These are phyloP conservation scores for Colletes collaris DNA, from an alignment of 2,888 invertebrate species.

Conservation along the genomic window DNA sequence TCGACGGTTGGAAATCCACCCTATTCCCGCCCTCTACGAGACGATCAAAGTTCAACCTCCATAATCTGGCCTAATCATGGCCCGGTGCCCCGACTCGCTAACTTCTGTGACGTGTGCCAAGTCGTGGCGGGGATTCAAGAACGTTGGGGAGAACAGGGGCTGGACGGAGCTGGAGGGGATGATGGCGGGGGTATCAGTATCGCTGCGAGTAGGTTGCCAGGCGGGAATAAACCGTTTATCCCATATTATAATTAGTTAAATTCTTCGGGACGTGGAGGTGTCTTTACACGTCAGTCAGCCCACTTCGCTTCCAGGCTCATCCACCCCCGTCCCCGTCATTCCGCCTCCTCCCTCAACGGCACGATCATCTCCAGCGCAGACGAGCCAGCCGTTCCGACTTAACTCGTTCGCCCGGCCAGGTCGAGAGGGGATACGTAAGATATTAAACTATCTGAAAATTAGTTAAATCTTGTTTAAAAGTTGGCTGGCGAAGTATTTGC, in stretches of 20 bases:
- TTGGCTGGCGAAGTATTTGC: constrained; percentile 72
- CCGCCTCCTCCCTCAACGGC: constrained; percentile 58
- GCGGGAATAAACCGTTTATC: constrained; percentile 82
- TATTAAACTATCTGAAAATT: constrained; percentile 82
- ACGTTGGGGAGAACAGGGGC: constrained; percentile 55
- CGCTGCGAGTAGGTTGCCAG: constrained; percentile 78
- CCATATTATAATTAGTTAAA: constrained; percentile 83
- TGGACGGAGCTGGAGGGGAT: constrained; percentile 48
- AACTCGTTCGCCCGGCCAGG: constrained; percentile 79
- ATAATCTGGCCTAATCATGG: constrained; percentile 75
- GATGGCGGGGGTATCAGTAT: constrained; percentile 76
- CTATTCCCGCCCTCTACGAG: constrained; percentile 56
- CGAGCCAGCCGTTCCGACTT: constrained; percentile 79
- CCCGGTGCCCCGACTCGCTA: constrained; percentile 74
- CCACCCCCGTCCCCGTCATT: constrained; percentile 65
- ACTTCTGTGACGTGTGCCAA: constrained; percentile 80
- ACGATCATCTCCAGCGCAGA: constrained; percentile 65
- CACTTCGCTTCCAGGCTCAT: constrained; percentile 81
- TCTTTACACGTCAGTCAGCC: constrained; percentile 83
- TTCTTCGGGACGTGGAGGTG: constrained; percentile 82
- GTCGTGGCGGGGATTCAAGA: constrained; percentile 72
- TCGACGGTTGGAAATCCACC: constrained; percentile 57
- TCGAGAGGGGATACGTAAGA: constrained; percentile 75
- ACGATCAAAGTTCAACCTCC: constrained; percentile 75
- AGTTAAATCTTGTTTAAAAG: constrained; percentile 82